Conservation (phyloP, 2,888 invertebrate species). For the Chymomyza fuscimana region DNA sequence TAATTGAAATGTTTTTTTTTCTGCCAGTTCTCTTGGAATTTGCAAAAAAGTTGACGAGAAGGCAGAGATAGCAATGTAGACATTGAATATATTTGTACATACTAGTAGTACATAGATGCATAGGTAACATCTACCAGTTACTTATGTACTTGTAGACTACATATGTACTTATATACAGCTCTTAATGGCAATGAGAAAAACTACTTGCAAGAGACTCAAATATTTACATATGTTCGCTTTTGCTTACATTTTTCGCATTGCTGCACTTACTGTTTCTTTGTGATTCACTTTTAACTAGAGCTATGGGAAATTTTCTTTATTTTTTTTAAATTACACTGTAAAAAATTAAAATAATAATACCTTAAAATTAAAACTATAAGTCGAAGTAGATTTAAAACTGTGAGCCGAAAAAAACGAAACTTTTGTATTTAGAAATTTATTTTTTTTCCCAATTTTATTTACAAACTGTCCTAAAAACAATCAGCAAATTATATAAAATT, state of each 20-base stretch:
- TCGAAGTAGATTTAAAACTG: too few species aligned
- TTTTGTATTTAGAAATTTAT: too few species aligned
- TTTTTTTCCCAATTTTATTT: too few species aligned
- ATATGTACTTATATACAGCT: background rate
- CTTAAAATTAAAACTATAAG: too few species aligned
- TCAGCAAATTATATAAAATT: too few species aligned
- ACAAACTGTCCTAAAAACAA: too few species aligned
- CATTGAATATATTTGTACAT: background rate
- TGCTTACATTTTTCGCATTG: slow-evolving; percentile 24
- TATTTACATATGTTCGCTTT: slow-evolving; percentile 42
- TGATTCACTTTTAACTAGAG: background rate
- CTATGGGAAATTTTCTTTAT: background rate
- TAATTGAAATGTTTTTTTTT: slow-evolving; percentile 44
- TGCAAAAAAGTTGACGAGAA: slow-evolving; percentile 37
- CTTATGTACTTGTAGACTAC: background rate
- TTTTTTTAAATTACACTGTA: background rate
- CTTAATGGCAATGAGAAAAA: slow-evolving; percentile 14
- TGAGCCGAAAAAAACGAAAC: too few species aligned
- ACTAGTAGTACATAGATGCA: background rate
- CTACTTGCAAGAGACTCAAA: slow-evolving; percentile 38
- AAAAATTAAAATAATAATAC: background rate
- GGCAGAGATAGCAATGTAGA: background rate
- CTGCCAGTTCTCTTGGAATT: slow-evolving; percentile 4
- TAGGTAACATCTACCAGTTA: background rate
- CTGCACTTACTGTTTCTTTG: background rate